phyloP scores from a whole-genome alignment of 2,113 vertebrate species.

The human (Homo sapiens) region DNA sequence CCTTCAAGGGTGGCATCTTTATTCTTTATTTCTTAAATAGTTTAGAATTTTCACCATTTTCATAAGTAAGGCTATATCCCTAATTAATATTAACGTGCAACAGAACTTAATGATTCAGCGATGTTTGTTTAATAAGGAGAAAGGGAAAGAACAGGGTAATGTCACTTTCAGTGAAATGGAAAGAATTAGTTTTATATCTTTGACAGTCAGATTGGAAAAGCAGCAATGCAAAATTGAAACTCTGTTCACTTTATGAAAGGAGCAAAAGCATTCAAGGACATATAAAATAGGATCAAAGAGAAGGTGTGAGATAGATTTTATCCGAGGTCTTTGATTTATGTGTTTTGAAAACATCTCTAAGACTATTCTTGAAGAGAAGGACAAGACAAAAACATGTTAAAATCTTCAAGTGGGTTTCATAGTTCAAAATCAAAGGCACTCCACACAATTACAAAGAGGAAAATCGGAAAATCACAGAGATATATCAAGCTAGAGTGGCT shows the following conservation, averaged over 20 bases:
- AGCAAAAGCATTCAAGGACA: background rate
- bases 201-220: background rate
- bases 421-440: background rate
- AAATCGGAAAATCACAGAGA: background rate
- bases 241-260: slow-evolving; percentile 13
- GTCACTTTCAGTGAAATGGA: background rate
- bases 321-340: background rate
- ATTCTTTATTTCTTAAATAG: slow-evolving; percentile 1
- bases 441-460: background rate
- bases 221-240: background rate
- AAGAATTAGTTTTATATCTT: background rate
- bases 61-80: background rate
- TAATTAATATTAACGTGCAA: background rate
- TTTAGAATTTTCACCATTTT: background rate
- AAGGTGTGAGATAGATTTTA: background rate
- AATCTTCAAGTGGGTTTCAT: background rate
- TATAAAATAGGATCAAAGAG: background rate
- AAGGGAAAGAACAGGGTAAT: background rate
- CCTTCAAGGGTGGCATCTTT: slow-evolving; percentile 41
- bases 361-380: background rate
- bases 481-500: background rate
- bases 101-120: background rate
- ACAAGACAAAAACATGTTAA: background rate
- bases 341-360: slow-evolving; percentile 17
- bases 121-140: background rate